Evolutionary conservation across 2,797 vertebrate genomes (phyloP), one percentile per base, ranked within the genome.

Genomic region (Huso huso): DNA sequence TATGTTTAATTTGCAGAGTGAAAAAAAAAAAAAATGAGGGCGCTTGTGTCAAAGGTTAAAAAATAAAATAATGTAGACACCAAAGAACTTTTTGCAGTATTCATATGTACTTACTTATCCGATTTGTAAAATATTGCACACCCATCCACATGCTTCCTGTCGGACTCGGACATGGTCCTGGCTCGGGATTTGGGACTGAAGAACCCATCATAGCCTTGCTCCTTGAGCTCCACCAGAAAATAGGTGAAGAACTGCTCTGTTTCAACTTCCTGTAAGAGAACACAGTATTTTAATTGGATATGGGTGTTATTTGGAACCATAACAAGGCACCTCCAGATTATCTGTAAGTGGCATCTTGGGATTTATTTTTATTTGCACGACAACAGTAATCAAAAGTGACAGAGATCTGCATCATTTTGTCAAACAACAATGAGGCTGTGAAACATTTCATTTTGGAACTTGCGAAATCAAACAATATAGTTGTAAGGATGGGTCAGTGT

Each of bases 181-280:
- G 96, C 96, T 86, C 96, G 92, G 72, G 96, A 98, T 82, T 98
- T 98, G 70, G 96, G 92, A 85, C 96, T 98, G 85, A 98, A 98
- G 84, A 98, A 97, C 70, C 96, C 96, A 68, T 94, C 94, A 15
- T 98, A 98, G 68, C 96, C 96, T 76, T 96, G 95, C 77, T 94
- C 94, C 81, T 97, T 98, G 78, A 98, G 73, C 83, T 98, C 96
- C 61, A 93, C 92, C 85, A 98, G 86, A 82, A 98, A 98, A 85
- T 92, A 98, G 81, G 75, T 95, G 83, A 93, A 98, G 91, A 96
- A 98, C 89, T 98, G 96, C 78, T 98, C 96, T 0, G 96, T 98
- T 82, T 98, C 95, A 65, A 98, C 96, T 85, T 98, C 96, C 96
- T 98, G 74, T 65, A 76, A 82, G 80, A 70, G 76, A 61, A 4